Evolutionary conservation across 2,888 invertebrate genomes (phyloP), one percentile per base, ranked within the genome.

Genomic region (Galerucella pusilla): DNA sequence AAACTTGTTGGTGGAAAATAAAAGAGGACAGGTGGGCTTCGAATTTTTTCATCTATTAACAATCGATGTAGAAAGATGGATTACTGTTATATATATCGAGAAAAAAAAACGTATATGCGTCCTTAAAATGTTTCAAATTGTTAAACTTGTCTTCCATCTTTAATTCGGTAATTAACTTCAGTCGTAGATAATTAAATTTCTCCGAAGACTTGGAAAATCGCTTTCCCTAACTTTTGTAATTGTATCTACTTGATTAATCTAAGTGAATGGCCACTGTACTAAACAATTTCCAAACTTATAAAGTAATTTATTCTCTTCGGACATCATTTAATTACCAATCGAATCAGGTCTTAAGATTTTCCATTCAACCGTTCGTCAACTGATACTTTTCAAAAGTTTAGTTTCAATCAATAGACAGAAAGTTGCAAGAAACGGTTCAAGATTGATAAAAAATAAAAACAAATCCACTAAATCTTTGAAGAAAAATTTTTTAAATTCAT

Each of bases 221-320:
- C 74, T 77, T 79, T 80, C 80, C 79, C 80, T 79, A 81, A 83
- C 81, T 80, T 82, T 72, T 75, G 68, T 82, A 82, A 83, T 83
- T 82, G 82, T 82, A 81, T 82, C 79, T 80, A 75, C 78, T 81
- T 83, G 84, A 84, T 84, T 84, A 84, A 84, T 84, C 79, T 81
- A 75, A 79, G 77, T 79, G 81, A 83, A 83, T 83, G 75, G 83
- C 82, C 82, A 78, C 78, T 80, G 79, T 71, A 79, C 76, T 78
- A 74, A 82, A 83, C 84, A 83, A 82, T 83, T 80, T 80, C 77
- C 63, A 82, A 54, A 82, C 72, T 83, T 83, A 80, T 80, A 80
- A 83, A 84, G 83, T 84, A 84, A 85, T 85, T 85, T 84, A 83
- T 84, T 80, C 79, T 81, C 78, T 80, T 83, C 82, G 84, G 84